Percentiles rank a stretch among this genome's conserved stretches.
These are phyloP conservation scores for Orestias chungarensis DNA, from an alignment of 2,797 vertebrate species.

Conservation along the genomic window DNA sequence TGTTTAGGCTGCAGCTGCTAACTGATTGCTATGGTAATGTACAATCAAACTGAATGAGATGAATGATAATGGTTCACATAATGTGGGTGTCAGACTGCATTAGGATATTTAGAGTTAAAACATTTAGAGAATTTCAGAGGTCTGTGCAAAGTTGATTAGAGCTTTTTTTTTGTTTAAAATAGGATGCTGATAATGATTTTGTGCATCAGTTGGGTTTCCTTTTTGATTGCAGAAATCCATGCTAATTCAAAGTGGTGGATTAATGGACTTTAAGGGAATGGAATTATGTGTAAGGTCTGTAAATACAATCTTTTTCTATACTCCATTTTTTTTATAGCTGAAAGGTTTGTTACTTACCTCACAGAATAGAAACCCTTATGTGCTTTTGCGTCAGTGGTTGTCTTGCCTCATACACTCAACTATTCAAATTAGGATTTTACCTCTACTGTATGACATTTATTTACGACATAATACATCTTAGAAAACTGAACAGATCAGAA, in stretches of 20 bases:
- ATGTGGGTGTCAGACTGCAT: slow-evolving; percentile 1
- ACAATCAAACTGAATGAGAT: neutral
- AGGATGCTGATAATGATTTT: neutral
- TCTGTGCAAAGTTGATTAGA: neutral
- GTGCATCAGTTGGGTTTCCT: neutral
- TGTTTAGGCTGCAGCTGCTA: neutral
- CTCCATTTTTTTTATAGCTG: neutral
- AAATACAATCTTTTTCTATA: neutral
- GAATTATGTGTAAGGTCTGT: neutral
- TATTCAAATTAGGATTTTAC: neutral
- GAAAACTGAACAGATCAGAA: too few relatives aligned
- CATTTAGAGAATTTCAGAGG: neutral
- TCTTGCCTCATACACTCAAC: neutral
- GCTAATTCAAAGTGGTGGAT: neutral
- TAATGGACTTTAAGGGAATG: neutral
- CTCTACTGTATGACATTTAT: neutral
- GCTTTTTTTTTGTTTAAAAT: neutral
- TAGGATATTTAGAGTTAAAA: slow-evolving; percentile 1
- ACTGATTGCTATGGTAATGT: slow-evolving; percentile 19
- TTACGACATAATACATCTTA: neutral
- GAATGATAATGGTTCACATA: slow-evolving; percentile 2
- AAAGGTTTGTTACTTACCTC: neutral
- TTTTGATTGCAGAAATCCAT: neutral
- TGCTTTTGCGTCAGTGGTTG: neutral
- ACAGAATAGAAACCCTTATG: neutral